Percentiles rank a stretch among this genome's conserved stretches.
Conservation (phyloP, 1,140 invertebrate genomes). For the Tigriopus japonicus region DNA sequence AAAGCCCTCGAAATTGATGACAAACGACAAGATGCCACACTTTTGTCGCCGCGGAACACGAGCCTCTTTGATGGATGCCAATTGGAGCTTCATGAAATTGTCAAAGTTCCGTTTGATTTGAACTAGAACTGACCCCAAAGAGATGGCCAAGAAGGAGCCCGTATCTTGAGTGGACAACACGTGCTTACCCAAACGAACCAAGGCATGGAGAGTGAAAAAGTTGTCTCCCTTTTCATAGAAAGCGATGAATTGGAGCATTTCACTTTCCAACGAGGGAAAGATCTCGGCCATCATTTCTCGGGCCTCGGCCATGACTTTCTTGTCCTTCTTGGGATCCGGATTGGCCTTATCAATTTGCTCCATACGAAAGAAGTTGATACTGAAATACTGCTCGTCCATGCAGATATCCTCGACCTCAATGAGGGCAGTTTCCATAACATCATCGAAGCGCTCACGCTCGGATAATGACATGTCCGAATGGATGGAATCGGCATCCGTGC, state of each 20-base stretch:
- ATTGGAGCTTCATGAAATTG: constrained; percentile 68
- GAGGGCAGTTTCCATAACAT: constrained; percentile 55
- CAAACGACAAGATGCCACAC: constrained; percentile 78
- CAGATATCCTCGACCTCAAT: constrained; percentile 77
- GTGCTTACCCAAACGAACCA: constrained; percentile 70
- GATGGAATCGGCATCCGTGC: constrained; percentile 6
- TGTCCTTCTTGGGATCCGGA: constrained; percentile 9
- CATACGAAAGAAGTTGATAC: constrained; percentile 76
- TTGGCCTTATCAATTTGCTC: constrained; percentile 30
- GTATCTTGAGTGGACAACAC: constrained; percentile 75
- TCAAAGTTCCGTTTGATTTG: constrained; percentile 91
- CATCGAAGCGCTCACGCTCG: constrained; percentile 35
- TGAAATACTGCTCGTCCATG: constrained; percentile 86
- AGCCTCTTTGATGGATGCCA: constrained; percentile 60
- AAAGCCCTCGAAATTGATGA: constrained; percentile 81
- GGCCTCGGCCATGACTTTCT: constrained; percentile 36
- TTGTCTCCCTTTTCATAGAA: constrained; percentile 6
- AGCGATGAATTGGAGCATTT: constrained; percentile 49
- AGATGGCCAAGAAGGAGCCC: constrained; percentile 74
- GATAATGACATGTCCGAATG: constrained; percentile 20
- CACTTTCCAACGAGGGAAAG: constrained; percentile 63
- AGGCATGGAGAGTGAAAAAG: constrained; percentile 42
- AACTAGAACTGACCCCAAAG: constrained; percentile 65
- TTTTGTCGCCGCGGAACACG: constrained; percentile 41
- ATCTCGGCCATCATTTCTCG: constrained; percentile 65